Evolutionary conservation across 2,113 vertebrate genomes (phyloP).

Genomic region (Toxotes jaculatrix): DNA sequence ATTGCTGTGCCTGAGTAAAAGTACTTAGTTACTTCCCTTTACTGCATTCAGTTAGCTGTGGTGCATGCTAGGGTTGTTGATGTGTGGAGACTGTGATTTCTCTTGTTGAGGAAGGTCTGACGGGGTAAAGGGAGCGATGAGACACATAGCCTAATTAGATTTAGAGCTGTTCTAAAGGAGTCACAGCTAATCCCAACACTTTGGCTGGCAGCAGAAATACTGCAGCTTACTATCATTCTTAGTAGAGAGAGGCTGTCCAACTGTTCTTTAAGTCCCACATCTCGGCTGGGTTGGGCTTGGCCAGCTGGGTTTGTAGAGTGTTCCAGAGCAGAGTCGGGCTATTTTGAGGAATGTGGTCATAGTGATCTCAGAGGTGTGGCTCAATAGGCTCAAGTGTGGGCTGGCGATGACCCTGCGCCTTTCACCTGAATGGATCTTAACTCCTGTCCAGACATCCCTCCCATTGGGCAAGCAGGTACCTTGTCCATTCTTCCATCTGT

Average conservation of each 20-base stretch:
- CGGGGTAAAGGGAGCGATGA: conserved; percentile 27
- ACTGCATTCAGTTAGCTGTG: neutral
- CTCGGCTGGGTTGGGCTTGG: conserved; percentile 52
- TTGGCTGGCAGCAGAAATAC: conserved; percentile 45
- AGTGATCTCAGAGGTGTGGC: conserved; percentile 57
- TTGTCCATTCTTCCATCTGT: conserved; percentile 37
- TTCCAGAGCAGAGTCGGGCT: conserved; percentile 34
- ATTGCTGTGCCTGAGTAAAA: neutral
- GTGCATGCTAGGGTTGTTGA: neutral
- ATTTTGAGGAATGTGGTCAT: conserved; percentile 70
- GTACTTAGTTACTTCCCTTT: neutral
- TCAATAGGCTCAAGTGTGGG: conserved; percentile 61
- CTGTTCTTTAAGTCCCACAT: conserved; percentile 43
- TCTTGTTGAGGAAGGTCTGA: conserved; percentile 12
- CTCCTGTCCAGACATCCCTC: conserved; percentile 51
- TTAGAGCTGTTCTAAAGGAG: conserved; percentile 79
- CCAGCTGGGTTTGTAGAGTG: conserved; percentile 47
- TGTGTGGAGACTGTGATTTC: conserved; percentile 8
- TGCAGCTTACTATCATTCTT: conserved; percentile 37
- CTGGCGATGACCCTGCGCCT: conserved; percentile 40
- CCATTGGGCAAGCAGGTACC: neutral
- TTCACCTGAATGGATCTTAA: conserved; percentile 67
- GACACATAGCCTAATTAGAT: conserved; percentile 74
- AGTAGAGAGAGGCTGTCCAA: conserved; percentile 23
- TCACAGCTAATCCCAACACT: conserved; percentile 72